Evolutionary conservation across 35 echinoderm and acorn worm genomes (phyloP).

Genomic region (Ophiothrix spiculata): DNA sequence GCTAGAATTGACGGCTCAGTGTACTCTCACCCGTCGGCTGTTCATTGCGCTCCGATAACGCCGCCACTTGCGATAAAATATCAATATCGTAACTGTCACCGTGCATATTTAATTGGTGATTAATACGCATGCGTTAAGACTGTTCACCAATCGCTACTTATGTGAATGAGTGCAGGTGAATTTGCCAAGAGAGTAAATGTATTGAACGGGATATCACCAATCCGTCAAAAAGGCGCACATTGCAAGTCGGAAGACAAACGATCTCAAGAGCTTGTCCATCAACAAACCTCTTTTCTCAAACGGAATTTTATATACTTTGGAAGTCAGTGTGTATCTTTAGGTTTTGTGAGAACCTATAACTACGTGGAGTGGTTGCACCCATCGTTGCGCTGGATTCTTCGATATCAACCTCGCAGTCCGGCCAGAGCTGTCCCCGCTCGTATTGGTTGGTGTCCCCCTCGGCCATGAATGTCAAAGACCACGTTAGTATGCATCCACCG

Average conservation of each 20-base stretch:
- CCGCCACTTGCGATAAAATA: not conserved
- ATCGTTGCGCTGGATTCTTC: not conserved
- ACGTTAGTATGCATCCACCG: slow-evolving; percentile 73
- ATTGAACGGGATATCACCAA: not conserved
- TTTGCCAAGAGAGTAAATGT: not conserved
- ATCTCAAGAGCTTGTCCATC: not conserved
- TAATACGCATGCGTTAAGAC: not conserved
- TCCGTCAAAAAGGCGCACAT: slow-evolving; percentile 8
- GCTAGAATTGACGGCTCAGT: not conserved
- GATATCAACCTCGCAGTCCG: not conserved
- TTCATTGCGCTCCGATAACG: slow-evolving; percentile 1
- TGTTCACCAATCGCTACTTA: not conserved
- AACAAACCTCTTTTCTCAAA: not conserved
- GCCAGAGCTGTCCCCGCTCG: slow-evolving; percentile 9
- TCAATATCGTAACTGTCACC: not conserved
- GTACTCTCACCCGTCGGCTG: not conserved
- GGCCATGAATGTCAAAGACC: slow-evolving; percentile 68
- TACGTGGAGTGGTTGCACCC: not conserved
- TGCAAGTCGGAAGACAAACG: not conserved
- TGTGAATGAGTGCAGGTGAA: not conserved
- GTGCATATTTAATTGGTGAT: not conserved
- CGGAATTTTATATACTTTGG: not conserved
- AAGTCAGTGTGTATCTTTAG: too few species aligned
- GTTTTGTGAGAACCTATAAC: not conserved
- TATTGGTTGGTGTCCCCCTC: slow-evolving; percentile 2